A percentile compares a stretch with the other conserved stretches of the same genome.
These are phyloP conservation scores for Pteria penguin DNA, from an alignment of 2,888 invertebrate genomes.

Conservation along the genomic window DNA sequence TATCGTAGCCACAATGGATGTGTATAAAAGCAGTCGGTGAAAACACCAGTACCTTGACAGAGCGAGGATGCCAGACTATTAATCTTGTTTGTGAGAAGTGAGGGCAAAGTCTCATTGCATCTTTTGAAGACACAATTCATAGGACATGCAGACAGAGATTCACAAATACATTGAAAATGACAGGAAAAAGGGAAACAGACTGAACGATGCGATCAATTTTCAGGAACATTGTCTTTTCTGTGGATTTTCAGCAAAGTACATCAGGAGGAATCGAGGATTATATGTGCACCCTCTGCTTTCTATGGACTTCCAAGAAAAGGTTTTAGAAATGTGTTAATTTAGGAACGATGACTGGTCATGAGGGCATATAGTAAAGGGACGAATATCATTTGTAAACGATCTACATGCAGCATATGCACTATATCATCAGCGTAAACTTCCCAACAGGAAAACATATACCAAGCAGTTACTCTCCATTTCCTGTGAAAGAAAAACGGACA, in stretches of 20 bases:
- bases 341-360: neutral
- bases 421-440: conserved; percentile 40
- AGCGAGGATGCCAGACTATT: neutral
- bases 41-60: too few relatives aligned
- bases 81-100: neutral
- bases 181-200: too few relatives aligned
- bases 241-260: neutral
- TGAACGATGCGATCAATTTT: neutral
- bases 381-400: conserved; percentile 12
- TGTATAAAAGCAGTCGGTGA: too few relatives aligned
- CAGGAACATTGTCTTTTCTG: conserved; percentile 1
- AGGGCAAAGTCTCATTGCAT: neutral
- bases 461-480: neutral
- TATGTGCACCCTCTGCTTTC: neutral
- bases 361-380: neutral
- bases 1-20: too few relatives aligned
- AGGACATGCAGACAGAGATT: neutral
- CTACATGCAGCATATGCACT: conserved; percentile 34
- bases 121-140: neutral
- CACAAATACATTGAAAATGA: conserved; percentile 3
- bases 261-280: conserved; percentile 2
- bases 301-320: conserved; percentile 9
- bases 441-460: conserved; percentile 16
- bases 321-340: neutral
- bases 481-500: neutral